phyloP scores from a whole-genome alignment of 2,888 invertebrate species.

The Eupithecia exiguata region DNA sequence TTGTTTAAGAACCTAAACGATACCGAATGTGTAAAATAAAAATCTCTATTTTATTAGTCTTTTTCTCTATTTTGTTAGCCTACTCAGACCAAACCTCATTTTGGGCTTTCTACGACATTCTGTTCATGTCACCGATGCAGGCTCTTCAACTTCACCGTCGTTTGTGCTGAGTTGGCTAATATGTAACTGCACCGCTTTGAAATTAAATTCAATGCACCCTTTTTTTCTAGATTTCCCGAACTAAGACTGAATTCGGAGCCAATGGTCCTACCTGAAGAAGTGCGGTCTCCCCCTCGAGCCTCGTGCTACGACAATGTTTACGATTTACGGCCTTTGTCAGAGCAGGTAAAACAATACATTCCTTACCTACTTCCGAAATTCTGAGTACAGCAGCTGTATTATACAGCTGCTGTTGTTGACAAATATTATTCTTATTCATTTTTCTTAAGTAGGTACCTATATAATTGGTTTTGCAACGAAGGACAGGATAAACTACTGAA shows the following conservation, averaged over 20 bases:
- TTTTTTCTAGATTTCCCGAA: conserved; percentile 86
- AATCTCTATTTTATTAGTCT: not conserved
- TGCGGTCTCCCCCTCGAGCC: conserved; percentile 82
- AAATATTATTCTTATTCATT: not conserved
- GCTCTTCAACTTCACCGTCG: not conserved
- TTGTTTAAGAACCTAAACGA: too few relatives aligned
- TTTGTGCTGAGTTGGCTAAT: not conserved
- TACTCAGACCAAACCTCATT: not conserved
- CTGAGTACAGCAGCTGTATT: too few relatives aligned
- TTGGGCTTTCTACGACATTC: not conserved
- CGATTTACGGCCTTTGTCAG: conserved; percentile 78
- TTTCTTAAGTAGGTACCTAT: not conserved
- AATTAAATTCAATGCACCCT: not conserved
- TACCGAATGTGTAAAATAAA: too few relatives aligned
- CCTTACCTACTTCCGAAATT: not conserved
- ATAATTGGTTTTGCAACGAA: not conserved
- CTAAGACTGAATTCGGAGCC: conserved; percentile 86
- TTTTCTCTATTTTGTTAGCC: too few relatives aligned
- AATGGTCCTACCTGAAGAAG: conserved; percentile 69
- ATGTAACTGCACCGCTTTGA: not conserved
- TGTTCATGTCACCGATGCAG: not conserved
- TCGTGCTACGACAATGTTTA: conserved; percentile 94
- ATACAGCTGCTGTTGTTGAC: too few relatives aligned
- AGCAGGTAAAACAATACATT: conserved; percentile 62
- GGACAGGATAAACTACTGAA: not conserved